Percentiles rank a stretch among this genome's conserved stretches.
phyloP scores from a whole-genome alignment of 2,113 vertebrate genomes.

The Labrus mixtus region DNA sequence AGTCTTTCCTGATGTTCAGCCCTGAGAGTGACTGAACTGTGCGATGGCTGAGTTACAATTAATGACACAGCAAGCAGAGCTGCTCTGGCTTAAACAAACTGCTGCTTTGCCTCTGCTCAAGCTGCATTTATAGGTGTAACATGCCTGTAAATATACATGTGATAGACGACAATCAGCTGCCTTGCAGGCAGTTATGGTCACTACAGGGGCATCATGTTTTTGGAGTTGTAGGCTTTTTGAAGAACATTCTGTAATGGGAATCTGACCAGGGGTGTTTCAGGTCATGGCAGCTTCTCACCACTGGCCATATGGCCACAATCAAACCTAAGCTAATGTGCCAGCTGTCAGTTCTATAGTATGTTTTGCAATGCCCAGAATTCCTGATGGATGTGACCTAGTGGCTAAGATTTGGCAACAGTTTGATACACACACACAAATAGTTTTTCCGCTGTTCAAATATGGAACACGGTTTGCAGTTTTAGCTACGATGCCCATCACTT shows the following conservation, averaged over 20 bases:
- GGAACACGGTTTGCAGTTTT: constrained; percentile 10
- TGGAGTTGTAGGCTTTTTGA: constrained; percentile 59
- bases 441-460: constrained; percentile 14
- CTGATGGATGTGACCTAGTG: constrained; percentile 60
- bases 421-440: constrained; percentile 36
- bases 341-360: constrained; percentile 66
- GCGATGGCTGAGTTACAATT: constrained; percentile 9
- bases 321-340: constrained; percentile 75
- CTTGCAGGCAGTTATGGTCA: constrained; percentile 61
- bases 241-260: constrained; percentile 63
- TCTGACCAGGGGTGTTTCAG: constrained; percentile 61
- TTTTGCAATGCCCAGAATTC: constrained; percentile 49
- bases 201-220: constrained; percentile 62
- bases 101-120: constrained; percentile 18
- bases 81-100: constrained; percentile 4
- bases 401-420: constrained; percentile 44
- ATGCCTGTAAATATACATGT: constrained; percentile 34
- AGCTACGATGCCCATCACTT: not conserved
- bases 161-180: constrained; percentile 52
- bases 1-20: not conserved
- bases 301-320: constrained; percentile 78
- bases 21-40: constrained; percentile 9
- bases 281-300: constrained; percentile 66
- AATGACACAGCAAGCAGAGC: constrained; percentile 11
- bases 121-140: constrained; percentile 22